Conservation (phyloP, 2,797 vertebrate species). For the Scyliorhinus canicula region DNA sequence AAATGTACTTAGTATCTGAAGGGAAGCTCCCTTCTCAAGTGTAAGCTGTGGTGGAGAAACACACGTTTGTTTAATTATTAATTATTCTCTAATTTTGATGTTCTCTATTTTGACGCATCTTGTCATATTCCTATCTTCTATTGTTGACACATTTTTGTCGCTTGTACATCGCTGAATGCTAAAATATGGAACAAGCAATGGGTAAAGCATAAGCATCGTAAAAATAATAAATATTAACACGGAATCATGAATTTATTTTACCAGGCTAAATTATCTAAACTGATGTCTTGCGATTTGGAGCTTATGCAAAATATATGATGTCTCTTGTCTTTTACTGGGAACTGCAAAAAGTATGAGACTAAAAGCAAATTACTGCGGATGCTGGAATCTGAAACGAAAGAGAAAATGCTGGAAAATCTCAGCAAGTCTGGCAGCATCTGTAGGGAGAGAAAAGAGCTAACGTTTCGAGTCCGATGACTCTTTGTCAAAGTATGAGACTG, state of each 20-base stretch:
- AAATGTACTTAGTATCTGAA: neutral
- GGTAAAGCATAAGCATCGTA: neutral
- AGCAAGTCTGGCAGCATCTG: no score
- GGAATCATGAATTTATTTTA: neutral
- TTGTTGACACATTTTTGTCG: neutral
- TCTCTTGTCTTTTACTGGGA: no score
- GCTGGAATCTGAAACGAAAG: no score
- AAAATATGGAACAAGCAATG: neutral
- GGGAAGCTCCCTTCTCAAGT: neutral
- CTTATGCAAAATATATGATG: neutral
- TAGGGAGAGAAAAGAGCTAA: no score
- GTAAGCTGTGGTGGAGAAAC: neutral
- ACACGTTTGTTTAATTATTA: neutral
- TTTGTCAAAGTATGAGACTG: no score
- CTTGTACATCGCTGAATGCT: neutral
- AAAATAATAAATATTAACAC: neutral
- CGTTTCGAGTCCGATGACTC: no score
- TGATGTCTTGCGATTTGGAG: neutral
- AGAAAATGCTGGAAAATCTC: no score
- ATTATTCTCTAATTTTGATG: neutral
- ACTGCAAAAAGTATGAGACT: no score
- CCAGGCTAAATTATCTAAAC: neutral
- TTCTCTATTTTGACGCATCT: neutral
- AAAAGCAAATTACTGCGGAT: no score
- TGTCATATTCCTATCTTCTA: neutral